Base-by-base conservation (phyloP, 2,797 vertebrate species). In the Myotis daubentonii region DNA sequence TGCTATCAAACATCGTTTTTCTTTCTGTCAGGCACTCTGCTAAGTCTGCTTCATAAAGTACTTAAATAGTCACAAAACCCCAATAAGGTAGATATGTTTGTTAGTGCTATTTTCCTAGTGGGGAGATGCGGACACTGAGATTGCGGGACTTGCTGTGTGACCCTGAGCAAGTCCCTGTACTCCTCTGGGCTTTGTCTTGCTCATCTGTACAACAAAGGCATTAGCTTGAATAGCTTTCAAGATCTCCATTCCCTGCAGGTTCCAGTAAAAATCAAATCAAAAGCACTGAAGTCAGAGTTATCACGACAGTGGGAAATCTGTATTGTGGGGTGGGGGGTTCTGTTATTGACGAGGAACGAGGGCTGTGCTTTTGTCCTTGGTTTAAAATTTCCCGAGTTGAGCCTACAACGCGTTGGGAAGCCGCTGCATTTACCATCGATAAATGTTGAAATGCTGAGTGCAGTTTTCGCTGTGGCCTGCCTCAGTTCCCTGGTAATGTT, bases 391-490 rank as follows among this genome's bases (percentile, higher is more conserved):
- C 30, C 33, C 3, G 20, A 87, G 44, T 11, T 1, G 70, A 87
- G 80, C 55, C 79, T 23, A 0, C 17, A 57, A 51, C 57, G 28
- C 8, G 20, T 49, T 5, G 8, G 87, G n/a, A 88, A 53, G 66
- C 79, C 5, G 68, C 33, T 30, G 10, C 7, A 60, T 36, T 95
- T 91, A 51, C n/a, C 62, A 55, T 85, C 60, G 41, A 6, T 80
- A 87, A 49, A 90, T 49, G 96, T 94, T 81, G 90, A 78, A 92
- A 19, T 71, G 60, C 91, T n/a, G 85, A 92, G 75, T 72, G 91
- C 90, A 74, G 30, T 76, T 96, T 96, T 95, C 96, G 89, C 30
- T 47, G 30, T 84, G 47, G 47, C 76, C 83, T 76, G 44, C 83
- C 88, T 97, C 78, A 25, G 74, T 81, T 91, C 86, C 4, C 89